Evolutionary conservation across 2,888 invertebrate genomes (phyloP), one percentile per base, ranked within the genome.

Genomic region (Gnatocerus cornutus): DNA sequence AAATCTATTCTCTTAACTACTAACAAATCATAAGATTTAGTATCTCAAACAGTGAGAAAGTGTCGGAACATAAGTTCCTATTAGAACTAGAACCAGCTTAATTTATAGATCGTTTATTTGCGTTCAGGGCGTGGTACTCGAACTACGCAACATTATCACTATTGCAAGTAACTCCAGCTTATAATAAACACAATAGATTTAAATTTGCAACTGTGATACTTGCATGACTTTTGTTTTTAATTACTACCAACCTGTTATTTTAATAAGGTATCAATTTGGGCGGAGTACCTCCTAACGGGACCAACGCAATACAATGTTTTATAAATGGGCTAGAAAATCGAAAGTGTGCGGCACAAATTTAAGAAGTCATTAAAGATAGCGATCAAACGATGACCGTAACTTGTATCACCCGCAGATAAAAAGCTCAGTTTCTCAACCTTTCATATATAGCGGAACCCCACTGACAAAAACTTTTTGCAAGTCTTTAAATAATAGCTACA

Each of bases 281-380:
- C 29, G 48, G 48, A 29, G 48, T 50, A 50, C 29, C 10, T 46
- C 16, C 6, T 50, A 29, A 50, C 29, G 29, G 21, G n/a, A 50
- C 29, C 7, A n/a, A 14, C 16, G 48, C 33, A 16, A 8, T 2
- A 46, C 46, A 46, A 46, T 29, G 10, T 29, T 27, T 37, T 53
- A 46, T n/a, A 41, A 56, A 37, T 56, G 27, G 27, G 27, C 16
- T 41, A 56, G 21, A 58, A 58, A 58, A 58, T 59, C 46, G 45
- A 59, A 46, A 59, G 59, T 59, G 59, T 59, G 46, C 43, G 16
- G 16, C 12, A 55, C 21, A 16, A 29, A 58, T 58, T 45, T 12
- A 13, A 58, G 43, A 58, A 45, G 27, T 58, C 58, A 45, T 58
- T 58, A 58, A 46, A 59, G 59, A 59, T 59, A 29, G 29, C n/a